Evolutionary conservation across 2,113 vertebrate genomes (phyloP).

Genomic region (Caloenas nicobarica): DNA sequence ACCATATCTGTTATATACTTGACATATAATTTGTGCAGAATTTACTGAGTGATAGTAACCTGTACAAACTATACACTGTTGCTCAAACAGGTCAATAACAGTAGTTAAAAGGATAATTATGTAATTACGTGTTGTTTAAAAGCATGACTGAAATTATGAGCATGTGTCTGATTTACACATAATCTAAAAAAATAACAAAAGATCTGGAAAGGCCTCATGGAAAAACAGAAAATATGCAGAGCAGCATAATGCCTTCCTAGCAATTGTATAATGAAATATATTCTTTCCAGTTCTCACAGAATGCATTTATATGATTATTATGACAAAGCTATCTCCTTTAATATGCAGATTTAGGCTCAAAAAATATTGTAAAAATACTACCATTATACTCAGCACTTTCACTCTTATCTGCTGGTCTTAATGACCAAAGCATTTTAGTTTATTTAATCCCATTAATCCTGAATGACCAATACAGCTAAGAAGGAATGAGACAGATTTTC

Average conservation of each 20-base stretch:
- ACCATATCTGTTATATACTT: background rate
- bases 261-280: background rate
- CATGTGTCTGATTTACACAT: conserved; percentile 1
- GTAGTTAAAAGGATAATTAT: conserved; percentile 54
- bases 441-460: background rate
- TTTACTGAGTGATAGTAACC: conserved; percentile 29
- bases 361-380: background rate
- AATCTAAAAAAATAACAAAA: conserved; percentile 10
- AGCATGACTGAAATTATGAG: conserved; percentile 42
- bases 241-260: background rate
- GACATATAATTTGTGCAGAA: background rate
- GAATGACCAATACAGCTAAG: background rate
- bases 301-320: background rate
- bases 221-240: background rate
- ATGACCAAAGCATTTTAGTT: background rate
- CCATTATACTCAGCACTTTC: background rate
- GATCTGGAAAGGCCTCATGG: background rate
- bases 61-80: conserved; percentile 21
- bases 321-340: background rate
- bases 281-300: background rate
- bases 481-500: background rate
- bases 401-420: background rate
- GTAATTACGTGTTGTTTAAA: conserved; percentile 38
- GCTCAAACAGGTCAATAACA: conserved; percentile 29
- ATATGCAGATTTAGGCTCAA: background rate